Base-by-base conservation (phyloP, 1,140 invertebrate genomes). In the Meloidogyne exigua region DNA sequence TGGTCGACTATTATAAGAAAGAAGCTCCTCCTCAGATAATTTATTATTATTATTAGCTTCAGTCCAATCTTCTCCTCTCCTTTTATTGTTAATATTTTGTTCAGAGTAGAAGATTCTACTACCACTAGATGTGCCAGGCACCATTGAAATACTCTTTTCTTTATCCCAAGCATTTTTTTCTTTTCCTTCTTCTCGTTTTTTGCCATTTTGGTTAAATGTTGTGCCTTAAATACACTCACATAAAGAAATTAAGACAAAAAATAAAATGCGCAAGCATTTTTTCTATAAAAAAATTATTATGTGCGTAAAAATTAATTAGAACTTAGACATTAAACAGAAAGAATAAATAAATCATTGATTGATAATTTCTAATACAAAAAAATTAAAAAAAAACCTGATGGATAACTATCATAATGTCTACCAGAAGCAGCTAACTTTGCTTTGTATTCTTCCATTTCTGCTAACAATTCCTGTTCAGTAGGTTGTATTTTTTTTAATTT, bases 1-100 rank as follows among this genome's bases (percentile, higher is more conserved):
- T 12, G 83, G 83, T 39, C 83, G 77, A 66, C 79, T 82, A 39
- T 87, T 87, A 64, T 85, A 85, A 26, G 83, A 87, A 63, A 82
- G 79, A 44, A 72, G 81, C 36, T 82, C 72, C 15, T 81, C 72
- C 64, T 82, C 71, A 15, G 80, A 57, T 57, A 57, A 57, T 57
- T 44, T 39, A 39, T 39, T 39, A 39, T 39, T 39, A 39, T 39
- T 39, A 39, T 39, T 68, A 32, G 64, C 64, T 65, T 25, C 26
- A 25, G 13, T 76, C 26, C 12, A 23, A 18, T 42, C 25, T 62
- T 69, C 44, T 10, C 13, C 79, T 15, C 4, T 42, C 9, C 18
- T 10, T 23, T 68, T 44, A 18, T 28, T 15, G 3, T 12, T 15
- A 11, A 66, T 77, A 39, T 25, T 39, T 36, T 64, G 71, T 62